Conservation (phyloP, 1,140 invertebrate species). For the Reticulitermes speratus region DNA sequence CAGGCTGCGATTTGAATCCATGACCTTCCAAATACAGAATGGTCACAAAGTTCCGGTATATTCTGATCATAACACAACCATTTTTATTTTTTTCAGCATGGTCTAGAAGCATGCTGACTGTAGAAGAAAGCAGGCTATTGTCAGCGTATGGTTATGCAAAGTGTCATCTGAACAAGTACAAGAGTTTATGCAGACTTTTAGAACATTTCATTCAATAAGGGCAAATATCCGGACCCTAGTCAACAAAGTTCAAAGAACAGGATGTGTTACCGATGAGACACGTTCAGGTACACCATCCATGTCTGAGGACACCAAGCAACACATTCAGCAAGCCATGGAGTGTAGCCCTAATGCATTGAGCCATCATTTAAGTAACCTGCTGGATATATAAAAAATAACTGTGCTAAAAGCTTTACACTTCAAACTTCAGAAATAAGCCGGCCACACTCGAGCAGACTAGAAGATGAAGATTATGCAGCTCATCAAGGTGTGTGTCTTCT, state of each 20-base stretch:
- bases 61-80: too few relatives aligned
- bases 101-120: too few relatives aligned
- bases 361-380: background rate
- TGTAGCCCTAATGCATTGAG: background rate
- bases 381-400: background rate
- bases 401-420: background rate
- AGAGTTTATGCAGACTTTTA: background rate
- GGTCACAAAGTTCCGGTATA: too few relatives aligned
- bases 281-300: background rate
- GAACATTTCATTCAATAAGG: background rate
- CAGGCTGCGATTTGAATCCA: too few relatives aligned
- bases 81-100: too few relatives aligned
- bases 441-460: background rate
- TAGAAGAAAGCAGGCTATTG: too few relatives aligned
- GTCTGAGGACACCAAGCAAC: background rate
- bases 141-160: too few relatives aligned
- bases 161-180: too few relatives aligned
- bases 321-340: conserved; percentile 10
- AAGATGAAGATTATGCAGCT: conserved; percentile 6
- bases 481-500: background rate
- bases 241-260: background rate
- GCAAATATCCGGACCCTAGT: background rate
- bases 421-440: background rate
- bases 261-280: background rate
- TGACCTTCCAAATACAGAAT: too few relatives aligned